Evolutionary conservation across 2,888 invertebrate species (phyloP), one percentile per base, ranked within the genome.

Genomic region (Pollenia griseotomentosa): DNA sequence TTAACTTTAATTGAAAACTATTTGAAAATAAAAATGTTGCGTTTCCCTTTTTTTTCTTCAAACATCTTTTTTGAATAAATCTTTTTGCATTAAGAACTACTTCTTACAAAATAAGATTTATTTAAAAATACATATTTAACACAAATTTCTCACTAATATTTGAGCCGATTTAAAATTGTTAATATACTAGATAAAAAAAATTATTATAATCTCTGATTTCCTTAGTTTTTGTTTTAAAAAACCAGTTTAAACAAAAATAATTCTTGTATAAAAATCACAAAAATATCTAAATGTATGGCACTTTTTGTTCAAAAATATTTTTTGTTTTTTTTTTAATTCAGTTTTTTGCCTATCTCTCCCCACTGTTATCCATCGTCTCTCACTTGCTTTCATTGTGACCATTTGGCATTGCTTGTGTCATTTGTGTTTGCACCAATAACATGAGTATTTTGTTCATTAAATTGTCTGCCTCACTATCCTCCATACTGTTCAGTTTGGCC

Each of bases 401-500:
- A 81, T 81, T 73, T n/a, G 63, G 11, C 57, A 63, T 42, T 23
- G n/a, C 14, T 68, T 68, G 81, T 23, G 74, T 79, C 86, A 83
- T 88, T 80, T 93, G 93, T 79, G 92, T 90, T 84, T 92, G 92
- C 51, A 93, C 93, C 48, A 93, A 89, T 46, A 93, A 87, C 89
- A 93, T 89, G 40, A 93, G 89, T 53, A 93, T 93, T 88, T 91
- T 91, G 84, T 93, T 93, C 93, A 93, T 93, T 46, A 93, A 90
- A 90, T 93, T 93, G 65, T 93, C 93, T 46, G 93, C 93, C 83
- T 93, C 93, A 7, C 91, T 90, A 59, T 93, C 93, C 73, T 93
- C 92, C 93, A 93, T 90, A 85, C 93, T 93, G 63, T 93, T 93
- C 78, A 93, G 86, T 83, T 93, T 93, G 79, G 93, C 93, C 80